Base-by-base conservation (phyloP, 2,797 vertebrate species). In the Gymnopithys bicolor region DNA sequence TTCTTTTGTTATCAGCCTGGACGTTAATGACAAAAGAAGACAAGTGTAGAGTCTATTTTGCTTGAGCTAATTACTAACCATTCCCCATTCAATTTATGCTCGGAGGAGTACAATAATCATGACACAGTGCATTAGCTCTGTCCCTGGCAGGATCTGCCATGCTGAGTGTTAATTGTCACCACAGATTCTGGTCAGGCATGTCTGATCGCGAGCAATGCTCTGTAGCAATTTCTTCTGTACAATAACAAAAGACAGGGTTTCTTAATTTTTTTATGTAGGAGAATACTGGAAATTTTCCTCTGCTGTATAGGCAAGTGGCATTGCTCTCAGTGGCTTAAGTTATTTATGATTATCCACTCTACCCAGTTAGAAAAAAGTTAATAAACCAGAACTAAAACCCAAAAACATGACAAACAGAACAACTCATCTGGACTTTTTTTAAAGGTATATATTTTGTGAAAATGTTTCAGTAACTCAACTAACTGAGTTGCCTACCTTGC, bases 1-100 rank as follows among this genome's bases (percentile, higher is more conserved):
- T 94, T 66, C 91, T 81, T 96, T 93, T 83, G 75, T 96, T 95
- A 95, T 86, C 94, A 88, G 68, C 27, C 49, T 68, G 35, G 49
- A 76, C 60, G 41, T 96, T 91, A 96, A 94, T 92, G 96, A 97
- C 79, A 96, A 96, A 97, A 81, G 83, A 97, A 93, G 81, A 96
- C 73, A 95, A 96, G 58, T 81, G 79, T 93, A 79, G 75, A 96
- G 91, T 89, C 75, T 94, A 60, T 96, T 96, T 97, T 82, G 77
- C 84, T 96, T 87, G 58, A 97, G 59, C 94, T 97, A 97, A 97
- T 97, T 97, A 93, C 87, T 68, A 94, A 94, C 81, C 73, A 77
- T 88, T 89, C 62, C 78, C 91, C 66, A 55, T 74, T 94, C 91
- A 89, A 75, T 95, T 96, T 94, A 87, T 82, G 81, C 93, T 96